These are phyloP conservation scores for Conistra vaccinii DNA, from an alignment of 2,888 invertebrate species.

Conservation along the genomic window DNA sequence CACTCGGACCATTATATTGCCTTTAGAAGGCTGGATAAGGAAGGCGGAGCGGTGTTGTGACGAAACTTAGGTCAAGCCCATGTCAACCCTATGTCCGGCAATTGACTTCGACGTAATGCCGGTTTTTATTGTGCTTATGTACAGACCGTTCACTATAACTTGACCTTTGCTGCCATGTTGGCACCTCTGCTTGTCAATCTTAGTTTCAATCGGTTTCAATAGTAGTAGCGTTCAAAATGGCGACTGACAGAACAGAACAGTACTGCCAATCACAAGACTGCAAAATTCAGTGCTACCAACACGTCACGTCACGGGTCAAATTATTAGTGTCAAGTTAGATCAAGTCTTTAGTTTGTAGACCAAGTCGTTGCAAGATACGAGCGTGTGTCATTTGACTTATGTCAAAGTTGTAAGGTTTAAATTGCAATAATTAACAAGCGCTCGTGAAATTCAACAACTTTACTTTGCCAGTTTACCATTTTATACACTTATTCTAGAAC, in stretches of 20 bases:
- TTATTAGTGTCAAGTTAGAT: no score
- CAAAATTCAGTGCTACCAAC: no score
- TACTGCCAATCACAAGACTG: no score
- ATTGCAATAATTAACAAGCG: not conserved
- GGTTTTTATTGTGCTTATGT: not conserved
- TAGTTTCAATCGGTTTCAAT: no score
- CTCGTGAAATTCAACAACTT: not conserved
- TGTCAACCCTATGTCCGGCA: not conserved
- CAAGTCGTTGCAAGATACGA: not conserved
- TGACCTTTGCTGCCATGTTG: no score
- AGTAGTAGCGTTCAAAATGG: no score
- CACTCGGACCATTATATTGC: not conserved
- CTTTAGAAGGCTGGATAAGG: not conserved
- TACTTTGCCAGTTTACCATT: not conserved
- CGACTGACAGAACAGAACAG: no score
- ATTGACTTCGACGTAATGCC: not conserved
- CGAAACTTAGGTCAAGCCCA: not conserved
- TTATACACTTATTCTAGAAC: slow-evolving; percentile 13
- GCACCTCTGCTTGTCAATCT: no score
- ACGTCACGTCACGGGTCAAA: no score
- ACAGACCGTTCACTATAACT: no score
- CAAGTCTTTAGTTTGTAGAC: no score
- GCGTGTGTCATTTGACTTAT: not conserved
- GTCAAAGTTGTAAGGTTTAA: not conserved
- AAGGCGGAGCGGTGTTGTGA: not conserved